These are phyloP conservation scores for Eilema depressum DNA, from an alignment of 2,888 invertebrate species.

Conservation along the genomic window DNA sequence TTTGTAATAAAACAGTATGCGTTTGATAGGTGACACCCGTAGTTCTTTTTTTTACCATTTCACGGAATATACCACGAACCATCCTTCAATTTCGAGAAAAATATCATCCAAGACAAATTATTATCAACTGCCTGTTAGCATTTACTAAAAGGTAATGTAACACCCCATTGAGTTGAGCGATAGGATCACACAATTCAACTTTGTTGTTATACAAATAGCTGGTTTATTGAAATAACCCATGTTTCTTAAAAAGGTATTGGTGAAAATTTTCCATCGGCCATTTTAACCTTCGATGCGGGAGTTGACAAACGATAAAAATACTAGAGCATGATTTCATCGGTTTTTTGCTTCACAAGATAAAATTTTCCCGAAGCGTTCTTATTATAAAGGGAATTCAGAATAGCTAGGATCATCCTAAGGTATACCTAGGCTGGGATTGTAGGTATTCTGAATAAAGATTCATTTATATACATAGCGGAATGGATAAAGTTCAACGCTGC, in stretches of 20 bases:
- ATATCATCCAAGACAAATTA: background rate
- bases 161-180: background rate
- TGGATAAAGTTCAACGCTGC: background rate
- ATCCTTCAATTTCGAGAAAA: too few relatives aligned
- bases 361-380: background rate
- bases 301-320: constrained; percentile 31
- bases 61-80: too few relatives aligned
- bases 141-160: background rate
- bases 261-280: background rate
- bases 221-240: background rate
- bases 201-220: background rate
- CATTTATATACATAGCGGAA: background rate
- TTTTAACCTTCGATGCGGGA: constrained; percentile 2
- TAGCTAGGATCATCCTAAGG: constrained; percentile 2
- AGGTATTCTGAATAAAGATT: background rate
- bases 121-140: background rate
- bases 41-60: too few relatives aligned
- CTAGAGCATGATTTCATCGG: background rate
- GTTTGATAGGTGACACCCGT: too few relatives aligned
- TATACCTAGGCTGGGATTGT: background rate
- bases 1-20: too few relatives aligned
- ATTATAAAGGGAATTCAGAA: background rate
- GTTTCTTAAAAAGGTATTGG: background rate
- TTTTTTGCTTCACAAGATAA: constrained; percentile 7
- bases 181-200: background rate